These are phyloP conservation scores for Labeo rohita DNA, from an alignment of 2,113 vertebrate species.

Conservation along the genomic window DNA sequence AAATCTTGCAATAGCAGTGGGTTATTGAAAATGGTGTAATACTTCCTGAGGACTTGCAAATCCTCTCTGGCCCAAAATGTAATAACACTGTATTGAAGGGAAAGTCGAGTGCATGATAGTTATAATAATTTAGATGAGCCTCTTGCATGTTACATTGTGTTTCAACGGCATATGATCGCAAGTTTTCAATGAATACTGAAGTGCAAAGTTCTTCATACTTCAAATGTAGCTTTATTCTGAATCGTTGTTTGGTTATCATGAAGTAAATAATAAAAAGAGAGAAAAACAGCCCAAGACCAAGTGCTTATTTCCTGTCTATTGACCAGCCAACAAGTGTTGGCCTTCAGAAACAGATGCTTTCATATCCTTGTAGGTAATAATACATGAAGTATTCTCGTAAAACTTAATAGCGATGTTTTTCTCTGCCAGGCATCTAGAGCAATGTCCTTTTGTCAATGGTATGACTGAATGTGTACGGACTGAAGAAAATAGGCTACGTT, in stretches of 20 bases:
- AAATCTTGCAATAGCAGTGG: not conserved
- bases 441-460: slow-evolving; percentile 33
- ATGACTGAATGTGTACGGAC: slow-evolving; percentile 3
- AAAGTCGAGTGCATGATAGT: not conserved
- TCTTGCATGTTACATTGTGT: not conserved
- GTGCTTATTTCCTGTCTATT: slow-evolving; percentile 4
- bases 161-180: not conserved
- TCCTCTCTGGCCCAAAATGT: slow-evolving; percentile 11
- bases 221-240: not conserved
- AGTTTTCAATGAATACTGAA: not conserved
- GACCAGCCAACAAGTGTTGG: slow-evolving; percentile 4
- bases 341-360: slow-evolving; percentile 44
- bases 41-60: slow-evolving; percentile 27
- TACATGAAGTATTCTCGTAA: slow-evolving; percentile 28
- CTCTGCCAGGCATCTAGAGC: slow-evolving; percentile 17
- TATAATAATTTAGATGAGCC: not conserved
- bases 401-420: slow-evolving; percentile 37
- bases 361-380: slow-evolving; percentile 35
- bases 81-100: slow-evolving; percentile 10
- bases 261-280: slow-evolving; percentile 3
- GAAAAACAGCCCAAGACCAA: not conserved
- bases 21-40: slow-evolving; percentile 38
- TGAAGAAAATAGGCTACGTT: not conserved
- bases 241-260: not conserved
- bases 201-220: not conserved